Base-by-base conservation (phyloP, 2,888 invertebrate genomes). In the Sylvicola cinctus region DNA sequence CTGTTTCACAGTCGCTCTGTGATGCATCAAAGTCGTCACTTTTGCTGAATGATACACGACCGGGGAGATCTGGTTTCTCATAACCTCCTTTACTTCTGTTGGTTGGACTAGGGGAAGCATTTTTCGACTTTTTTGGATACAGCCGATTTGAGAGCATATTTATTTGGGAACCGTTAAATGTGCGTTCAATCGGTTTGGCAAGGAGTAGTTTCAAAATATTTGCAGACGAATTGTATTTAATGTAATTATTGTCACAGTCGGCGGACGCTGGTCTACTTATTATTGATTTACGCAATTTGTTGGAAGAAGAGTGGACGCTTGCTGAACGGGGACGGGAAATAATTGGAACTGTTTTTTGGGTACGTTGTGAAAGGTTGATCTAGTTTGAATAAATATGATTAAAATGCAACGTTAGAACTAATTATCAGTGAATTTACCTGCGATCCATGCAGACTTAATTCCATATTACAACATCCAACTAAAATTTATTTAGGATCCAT, bases 161-260 rank as follows among this genome's bases (percentile, higher is more conserved):
- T 20, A 20, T 20, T 20, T 20, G 20, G 4, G 20, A 20, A 6
- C 20, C 20, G 20, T 20, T 20, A 4, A 4, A 20, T 49, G 65
- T 63, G 51, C 62, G 52, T 44, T 58, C 57, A 15, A 57, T 56
- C 15, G 57, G 57, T 39, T 58, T 55, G 28, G 54, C 52, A 30
- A 58, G 36, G 30, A 58, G 40, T 1, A 55, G 40, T 36, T 55
- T 57, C 1, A 57, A 42, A n/a, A 58, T 38, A 43, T 52, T 54
- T 23, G 57, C 54, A 4, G 58, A 58, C 2, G 57, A 55, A 13
- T 23, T 20, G 20, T 20, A 20, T 20, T 20, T 20, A 6, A 20
- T 10, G 3, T 26, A 11, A 26, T 27, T 25, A 5, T 2, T 30
- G 3, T 20, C 11, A 10, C 2, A 14, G 7, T 57, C 57, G 25